Base-by-base conservation (phyloP, 2,797 vertebrate species). In the Myiotriccus ornatus region DNA sequence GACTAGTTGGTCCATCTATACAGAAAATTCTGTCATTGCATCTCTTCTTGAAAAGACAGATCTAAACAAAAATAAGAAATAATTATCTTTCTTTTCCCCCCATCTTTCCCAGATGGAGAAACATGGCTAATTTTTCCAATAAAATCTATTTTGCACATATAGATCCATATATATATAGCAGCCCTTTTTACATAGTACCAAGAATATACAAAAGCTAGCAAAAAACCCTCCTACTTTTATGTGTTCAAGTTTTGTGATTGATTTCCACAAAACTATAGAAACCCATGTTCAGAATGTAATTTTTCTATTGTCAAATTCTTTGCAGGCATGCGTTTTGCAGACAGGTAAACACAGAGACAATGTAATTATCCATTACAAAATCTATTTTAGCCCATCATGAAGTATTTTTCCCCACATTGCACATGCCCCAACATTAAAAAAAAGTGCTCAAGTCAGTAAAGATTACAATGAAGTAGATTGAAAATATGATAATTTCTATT, bases 221-320 rank as follows among this genome's bases (percentile, higher is more conserved):
- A 82, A 50, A 23, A 1, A 1, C 0, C 0, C 2, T 1, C 5
- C 25, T 34, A 30, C 14, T 85, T 68, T 71, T 43, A 70, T 43
- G 67, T 84, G 5, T 59, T 60, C 4, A 75, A 65, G 13, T 35
- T 60, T 76, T 15, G 64, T 5, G 5, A 32, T 34, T 34, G 15
- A 16, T 69, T 82, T 73, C 20, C 32, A 79, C 25, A 53, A 32
- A 87, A 47, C 19, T 37, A 7, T 7, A 34, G 24, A 79, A 84
- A 64, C 0, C 4, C 6, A 32, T 12, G 6, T 14, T 74, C 41
- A 67, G 30, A 64, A 56, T 21, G 13, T 19, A 39, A 12, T 20
- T 60, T 59, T 73, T 70, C 28, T 39, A 32, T 49, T 85, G 75
- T 35, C 19, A 87, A 59, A 59, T 59, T 56, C 20, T 56, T 77